These are phyloP conservation scores for Propithecus deckenii DNA, from an alignment of 2,797 vertebrate species.

Conservation along the genomic window DNA sequence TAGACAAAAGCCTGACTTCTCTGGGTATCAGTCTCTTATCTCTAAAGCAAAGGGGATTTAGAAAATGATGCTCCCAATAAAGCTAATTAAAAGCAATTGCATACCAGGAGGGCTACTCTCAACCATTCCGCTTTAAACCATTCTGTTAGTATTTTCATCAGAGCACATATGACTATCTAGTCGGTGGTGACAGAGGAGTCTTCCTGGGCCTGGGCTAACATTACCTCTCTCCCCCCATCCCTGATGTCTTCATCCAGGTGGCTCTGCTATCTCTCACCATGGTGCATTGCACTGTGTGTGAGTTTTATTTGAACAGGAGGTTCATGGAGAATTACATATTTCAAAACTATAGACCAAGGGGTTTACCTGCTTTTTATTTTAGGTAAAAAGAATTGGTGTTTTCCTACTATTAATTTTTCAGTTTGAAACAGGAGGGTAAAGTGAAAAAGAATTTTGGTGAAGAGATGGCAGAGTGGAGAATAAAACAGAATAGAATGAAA, in stretches of 20 bases:
- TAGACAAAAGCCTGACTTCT: neutral
- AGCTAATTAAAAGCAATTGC: neutral
- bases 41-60: neutral
- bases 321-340: neutral
- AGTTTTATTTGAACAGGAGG: neutral
- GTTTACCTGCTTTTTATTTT: neutral
- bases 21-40: neutral
- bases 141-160: neutral
- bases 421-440: neutral
- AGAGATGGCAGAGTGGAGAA: neutral
- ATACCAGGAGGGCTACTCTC: neutral
- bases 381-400: neutral
- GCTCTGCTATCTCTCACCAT: no score
- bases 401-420: neutral
- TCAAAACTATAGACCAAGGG: neutral
- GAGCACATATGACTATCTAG: neutral
- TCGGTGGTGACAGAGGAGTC: neutral
- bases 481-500: neutral
- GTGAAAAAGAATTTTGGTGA: neutral
- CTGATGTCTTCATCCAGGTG: neutral
- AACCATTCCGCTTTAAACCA: neutral
- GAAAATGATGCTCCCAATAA: neutral
- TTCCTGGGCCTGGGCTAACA: accelerated
- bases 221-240: neutral
- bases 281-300: neutral